A percentile compares a stretch with the other conserved stretches of the same genome.
Evolutionary conservation across 2,888 invertebrate genomes (phyloP).

Genomic region (Cactoblastis cactorum): DNA sequence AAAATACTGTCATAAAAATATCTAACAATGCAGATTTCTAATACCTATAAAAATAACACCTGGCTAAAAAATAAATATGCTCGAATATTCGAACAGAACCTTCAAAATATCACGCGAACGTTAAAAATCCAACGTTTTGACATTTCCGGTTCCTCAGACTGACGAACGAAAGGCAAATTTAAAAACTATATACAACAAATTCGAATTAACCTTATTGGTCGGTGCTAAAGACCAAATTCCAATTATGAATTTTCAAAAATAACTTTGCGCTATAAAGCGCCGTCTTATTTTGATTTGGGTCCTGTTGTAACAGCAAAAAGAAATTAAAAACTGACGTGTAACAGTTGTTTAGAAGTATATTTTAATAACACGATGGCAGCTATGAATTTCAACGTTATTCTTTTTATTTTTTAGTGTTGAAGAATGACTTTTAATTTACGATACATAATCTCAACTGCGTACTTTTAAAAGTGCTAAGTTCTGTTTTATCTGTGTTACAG

Average conservation of each 20-base stretch:
- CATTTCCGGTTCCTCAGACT: constrained; percentile 62
- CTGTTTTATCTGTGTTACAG: not conserved
- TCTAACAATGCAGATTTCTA: not conserved
- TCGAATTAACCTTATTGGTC: not conserved
- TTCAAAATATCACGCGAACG: constrained; percentile 52
- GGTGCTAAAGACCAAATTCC: constrained; percentile 3
- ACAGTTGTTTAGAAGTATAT: constrained; percentile 30
- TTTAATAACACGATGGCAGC: constrained; percentile 10
- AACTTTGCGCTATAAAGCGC: constrained; percentile 37
- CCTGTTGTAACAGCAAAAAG: constrained; percentile 46
- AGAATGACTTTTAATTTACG: not conserved
- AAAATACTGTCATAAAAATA: not conserved
- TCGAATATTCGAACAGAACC: constrained; percentile 21
- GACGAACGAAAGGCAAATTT: constrained; percentile 34
- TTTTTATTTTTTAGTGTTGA: not conserved
- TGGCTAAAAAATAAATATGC: constrained; percentile 9
- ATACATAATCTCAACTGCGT: not conserved
- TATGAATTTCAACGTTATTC: constrained; percentile 3
- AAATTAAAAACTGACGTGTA: constrained; percentile 34
- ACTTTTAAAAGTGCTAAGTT: not conserved
- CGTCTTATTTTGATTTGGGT: constrained; percentile 59
- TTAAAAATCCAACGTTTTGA: constrained; percentile 58
- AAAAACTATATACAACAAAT: not conserved
- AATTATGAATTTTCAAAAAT: constrained; percentile 16
- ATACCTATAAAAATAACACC: constrained; percentile 10